A percentile compares a stretch with the other conserved stretches of the same genome.
Conservation (phyloP, 1,140 invertebrate species). For the Nilaparvata lugens region DNA sequence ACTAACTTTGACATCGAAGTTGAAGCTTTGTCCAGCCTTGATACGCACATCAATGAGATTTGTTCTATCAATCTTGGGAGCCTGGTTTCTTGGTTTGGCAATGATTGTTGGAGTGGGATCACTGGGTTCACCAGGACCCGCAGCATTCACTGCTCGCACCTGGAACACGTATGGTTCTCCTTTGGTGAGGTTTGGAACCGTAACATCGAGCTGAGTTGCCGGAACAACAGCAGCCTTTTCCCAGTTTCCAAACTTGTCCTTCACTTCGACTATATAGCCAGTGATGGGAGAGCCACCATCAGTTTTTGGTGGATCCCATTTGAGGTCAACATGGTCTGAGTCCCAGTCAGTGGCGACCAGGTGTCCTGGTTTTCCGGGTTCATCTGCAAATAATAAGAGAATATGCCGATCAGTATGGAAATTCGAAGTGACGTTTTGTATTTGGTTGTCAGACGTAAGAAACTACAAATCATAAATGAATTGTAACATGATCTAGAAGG, state of each 20-base stretch:
- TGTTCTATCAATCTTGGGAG: constrained; percentile 80
- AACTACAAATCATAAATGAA: no score
- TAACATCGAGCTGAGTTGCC: constrained; percentile 66
- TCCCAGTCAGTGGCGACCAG: constrained; percentile 92
- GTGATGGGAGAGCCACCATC: constrained; percentile 84
- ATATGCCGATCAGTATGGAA: no score
- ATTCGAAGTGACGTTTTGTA: no score
- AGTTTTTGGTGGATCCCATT: constrained; percentile 68
- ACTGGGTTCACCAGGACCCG: constrained; percentile 86
- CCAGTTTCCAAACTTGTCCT: constrained; percentile 88
- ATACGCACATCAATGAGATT: constrained; percentile 70
- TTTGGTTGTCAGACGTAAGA: no score
- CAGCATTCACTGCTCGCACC: constrained; percentile 84
- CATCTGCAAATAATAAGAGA: constrained; percentile 44
- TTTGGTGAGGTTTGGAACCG: constrained; percentile 81
- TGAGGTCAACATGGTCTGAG: constrained; percentile 85
- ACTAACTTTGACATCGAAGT: constrained; percentile 71
- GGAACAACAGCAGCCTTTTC: constrained; percentile 81
- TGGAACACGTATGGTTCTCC: constrained; percentile 87
- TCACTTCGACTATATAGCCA: constrained; percentile 84
- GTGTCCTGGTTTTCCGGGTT: constrained; percentile 86
- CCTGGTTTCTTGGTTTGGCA: constrained; percentile 77
- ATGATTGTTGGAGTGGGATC: constrained; percentile 79
- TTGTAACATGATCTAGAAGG: no score
- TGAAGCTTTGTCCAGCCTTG: constrained; percentile 81